These are phyloP conservation scores for Heterodera schachtii DNA, from an alignment of 1,140 invertebrate genomes.

Conservation along the genomic window DNA sequence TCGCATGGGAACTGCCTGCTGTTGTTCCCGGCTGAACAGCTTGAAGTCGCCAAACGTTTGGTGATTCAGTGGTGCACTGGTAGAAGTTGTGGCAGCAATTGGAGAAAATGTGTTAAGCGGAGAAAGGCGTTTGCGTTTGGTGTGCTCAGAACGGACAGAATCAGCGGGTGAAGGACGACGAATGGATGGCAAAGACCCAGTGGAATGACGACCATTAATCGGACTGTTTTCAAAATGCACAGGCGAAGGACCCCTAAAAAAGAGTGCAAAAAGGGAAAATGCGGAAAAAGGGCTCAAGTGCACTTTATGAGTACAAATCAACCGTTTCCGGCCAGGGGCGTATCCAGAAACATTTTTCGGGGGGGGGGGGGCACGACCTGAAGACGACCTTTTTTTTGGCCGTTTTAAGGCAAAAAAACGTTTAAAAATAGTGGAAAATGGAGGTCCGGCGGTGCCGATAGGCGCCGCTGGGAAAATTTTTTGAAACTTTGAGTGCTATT, in stretches of 20 bases:
- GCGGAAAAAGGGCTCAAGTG: too few species aligned
- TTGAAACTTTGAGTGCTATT: too few species aligned
- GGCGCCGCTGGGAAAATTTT: too few species aligned
- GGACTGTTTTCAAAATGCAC: background rate
- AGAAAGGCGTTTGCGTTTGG: background rate
- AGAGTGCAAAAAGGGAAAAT: too few species aligned
- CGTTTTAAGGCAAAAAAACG: too few species aligned
- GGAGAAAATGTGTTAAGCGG: background rate
- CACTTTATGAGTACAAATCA: too few species aligned
- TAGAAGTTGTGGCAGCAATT: background rate
- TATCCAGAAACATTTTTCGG: too few species aligned
- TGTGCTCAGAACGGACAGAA: background rate
- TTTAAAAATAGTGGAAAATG: too few species aligned
- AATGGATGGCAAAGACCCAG: background rate
- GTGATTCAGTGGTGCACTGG: slow-evolving; percentile 14
- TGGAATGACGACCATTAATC: background rate
- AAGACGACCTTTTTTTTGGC: too few species aligned
- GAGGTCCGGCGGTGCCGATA: too few species aligned
- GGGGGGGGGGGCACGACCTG: too few species aligned
- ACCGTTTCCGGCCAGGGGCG: too few species aligned
- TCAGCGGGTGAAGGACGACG: background rate
- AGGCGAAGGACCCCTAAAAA: background rate
- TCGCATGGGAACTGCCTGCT: slow-evolving; percentile 34
- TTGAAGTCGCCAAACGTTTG: slow-evolving; percentile 19
- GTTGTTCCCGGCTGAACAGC: slow-evolving; percentile 27